A percentile compares a stretch with the other conserved stretches of the same genome.
phyloP scores from a whole-genome alignment of 2,888 invertebrate species.

The Dasypogon diadema region DNA sequence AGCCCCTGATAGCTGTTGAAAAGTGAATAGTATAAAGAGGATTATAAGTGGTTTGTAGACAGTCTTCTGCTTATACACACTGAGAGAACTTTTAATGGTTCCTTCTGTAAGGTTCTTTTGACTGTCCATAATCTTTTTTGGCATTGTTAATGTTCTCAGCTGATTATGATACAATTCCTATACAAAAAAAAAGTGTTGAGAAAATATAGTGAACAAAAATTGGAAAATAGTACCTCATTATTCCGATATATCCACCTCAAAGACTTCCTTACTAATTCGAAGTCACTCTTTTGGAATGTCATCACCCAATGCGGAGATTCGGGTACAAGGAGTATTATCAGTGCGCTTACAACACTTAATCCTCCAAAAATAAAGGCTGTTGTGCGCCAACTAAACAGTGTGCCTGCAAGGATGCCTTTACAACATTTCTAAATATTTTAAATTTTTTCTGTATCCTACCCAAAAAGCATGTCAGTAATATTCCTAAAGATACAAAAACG shows the following conservation, averaged over 20 bases:
- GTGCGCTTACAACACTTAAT: slow-evolving; percentile 64
- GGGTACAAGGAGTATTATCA: slow-evolving; percentile 68
- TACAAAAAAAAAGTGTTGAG: too few relatives aligned
- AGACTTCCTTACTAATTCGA: slow-evolving; percentile 64
- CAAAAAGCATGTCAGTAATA: slow-evolving; percentile 71
- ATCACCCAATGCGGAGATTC: slow-evolving; percentile 74
- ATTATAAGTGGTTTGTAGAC: slow-evolving; percentile 71
- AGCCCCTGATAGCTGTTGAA: slow-evolving; percentile 73
- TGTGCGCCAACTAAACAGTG: slow-evolving; percentile 70
- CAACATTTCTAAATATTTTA: neutral
- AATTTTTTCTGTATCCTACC: slow-evolving; percentile 59
- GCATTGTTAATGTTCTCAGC: slow-evolving; percentile 5
- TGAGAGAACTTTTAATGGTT: neutral
- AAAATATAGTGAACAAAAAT: neutral
- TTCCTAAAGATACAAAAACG: slow-evolving; percentile 73
- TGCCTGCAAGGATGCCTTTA: too few relatives aligned
- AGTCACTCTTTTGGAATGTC: slow-evolving; percentile 65
- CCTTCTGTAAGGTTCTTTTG: neutral
- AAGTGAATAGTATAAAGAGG: slow-evolving; percentile 69
- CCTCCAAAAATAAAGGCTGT: slow-evolving; percentile 69
- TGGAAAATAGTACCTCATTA: slow-evolving; percentile 62
- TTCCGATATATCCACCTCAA: slow-evolving; percentile 69
- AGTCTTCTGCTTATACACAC: slow-evolving; percentile 58
- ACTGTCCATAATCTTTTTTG: neutral
- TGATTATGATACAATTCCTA: slow-evolving; percentile 52